phyloP scores from a whole-genome alignment of 2,797 vertebrate genomes.

The Parauchenoglanis punctatus region DNA sequence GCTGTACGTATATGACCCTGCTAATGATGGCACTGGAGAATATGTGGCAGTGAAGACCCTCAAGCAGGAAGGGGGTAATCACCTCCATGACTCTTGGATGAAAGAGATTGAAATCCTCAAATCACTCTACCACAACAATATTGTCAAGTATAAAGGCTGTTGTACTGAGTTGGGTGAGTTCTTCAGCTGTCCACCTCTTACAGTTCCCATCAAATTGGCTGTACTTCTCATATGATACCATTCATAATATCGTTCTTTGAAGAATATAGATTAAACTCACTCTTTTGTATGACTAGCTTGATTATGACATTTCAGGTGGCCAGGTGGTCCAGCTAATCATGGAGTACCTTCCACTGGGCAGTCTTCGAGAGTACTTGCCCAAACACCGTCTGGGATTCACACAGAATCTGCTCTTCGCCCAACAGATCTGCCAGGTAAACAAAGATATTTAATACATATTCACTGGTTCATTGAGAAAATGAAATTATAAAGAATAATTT shows the following conservation, averaged over 20 bases:
- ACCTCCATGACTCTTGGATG: conserved; percentile 80
- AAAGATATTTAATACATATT: background rate
- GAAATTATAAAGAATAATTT: background rate
- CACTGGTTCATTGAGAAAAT: background rate
- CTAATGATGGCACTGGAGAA: conserved; percentile 89
- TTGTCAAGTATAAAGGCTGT: conserved; percentile 94
- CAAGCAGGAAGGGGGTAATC: conserved; percentile 79
- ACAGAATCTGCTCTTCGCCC: conserved; percentile 86
- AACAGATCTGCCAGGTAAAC: conserved; percentile 91
- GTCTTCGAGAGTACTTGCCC: conserved; percentile 86
- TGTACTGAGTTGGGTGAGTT: conserved; percentile 86
- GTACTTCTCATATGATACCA: background rate
- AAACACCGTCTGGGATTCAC: conserved; percentile 74
- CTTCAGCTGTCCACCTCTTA: background rate
- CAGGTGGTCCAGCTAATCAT: conserved; percentile 91
- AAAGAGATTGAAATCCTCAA: conserved; percentile 91
- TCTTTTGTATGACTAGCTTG: no score
- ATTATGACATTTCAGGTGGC: conserved; percentile 75
- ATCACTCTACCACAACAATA: conserved; percentile 87
- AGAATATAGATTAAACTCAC: background rate
- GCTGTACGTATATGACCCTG: conserved; percentile 88
- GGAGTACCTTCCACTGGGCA: conserved; percentile 92
- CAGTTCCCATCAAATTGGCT: background rate
- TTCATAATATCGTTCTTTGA: background rate
- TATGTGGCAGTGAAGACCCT: conserved; percentile 90